These are phyloP conservation scores for Autographa pulchrina DNA, from an alignment of 2,888 invertebrate genomes.

Conservation along the genomic window DNA sequence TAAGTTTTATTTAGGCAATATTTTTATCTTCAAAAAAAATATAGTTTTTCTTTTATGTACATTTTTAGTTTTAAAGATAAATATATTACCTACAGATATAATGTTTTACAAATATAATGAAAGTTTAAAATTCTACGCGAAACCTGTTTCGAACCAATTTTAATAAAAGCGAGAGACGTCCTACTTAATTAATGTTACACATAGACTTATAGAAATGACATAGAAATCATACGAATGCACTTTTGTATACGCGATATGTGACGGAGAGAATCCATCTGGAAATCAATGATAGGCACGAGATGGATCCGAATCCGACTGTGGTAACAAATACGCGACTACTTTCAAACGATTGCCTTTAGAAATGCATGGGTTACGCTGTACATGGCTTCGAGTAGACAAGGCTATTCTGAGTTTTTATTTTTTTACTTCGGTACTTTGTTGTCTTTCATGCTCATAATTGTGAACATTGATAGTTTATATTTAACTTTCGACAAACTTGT, in stretches of 20 bases:
- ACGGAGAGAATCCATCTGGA: conserved; percentile 1
- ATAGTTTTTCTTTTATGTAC: neutral
- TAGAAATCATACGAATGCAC: conserved; percentile 1
- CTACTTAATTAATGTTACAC: neutral
- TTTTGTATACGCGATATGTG: neutral
- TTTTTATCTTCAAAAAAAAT: neutral
- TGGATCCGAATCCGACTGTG: neutral
- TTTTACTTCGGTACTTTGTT: too few relatives aligned
- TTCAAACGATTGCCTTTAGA: neutral
- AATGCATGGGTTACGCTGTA: neutral
- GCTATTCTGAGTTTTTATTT: neutral
- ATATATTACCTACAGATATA: too few relatives aligned
- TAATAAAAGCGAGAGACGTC: neutral
- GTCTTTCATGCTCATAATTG: too few relatives aligned
- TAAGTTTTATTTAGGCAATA: neutral
- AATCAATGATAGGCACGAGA: neutral
- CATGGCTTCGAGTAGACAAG: neutral
- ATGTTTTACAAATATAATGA: too few relatives aligned
- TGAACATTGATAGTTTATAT: too few relatives aligned
- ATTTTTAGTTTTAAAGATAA: too few relatives aligned
- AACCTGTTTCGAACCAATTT: neutral
- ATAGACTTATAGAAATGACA: neutral
- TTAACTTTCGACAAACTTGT: too few relatives aligned
- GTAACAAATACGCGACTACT: neutral
- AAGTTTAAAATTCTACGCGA: neutral